These are phyloP conservation scores for Agriopis aurantiaria DNA, from an alignment of 2,888 invertebrate genomes.

Conservation along the genomic window DNA sequence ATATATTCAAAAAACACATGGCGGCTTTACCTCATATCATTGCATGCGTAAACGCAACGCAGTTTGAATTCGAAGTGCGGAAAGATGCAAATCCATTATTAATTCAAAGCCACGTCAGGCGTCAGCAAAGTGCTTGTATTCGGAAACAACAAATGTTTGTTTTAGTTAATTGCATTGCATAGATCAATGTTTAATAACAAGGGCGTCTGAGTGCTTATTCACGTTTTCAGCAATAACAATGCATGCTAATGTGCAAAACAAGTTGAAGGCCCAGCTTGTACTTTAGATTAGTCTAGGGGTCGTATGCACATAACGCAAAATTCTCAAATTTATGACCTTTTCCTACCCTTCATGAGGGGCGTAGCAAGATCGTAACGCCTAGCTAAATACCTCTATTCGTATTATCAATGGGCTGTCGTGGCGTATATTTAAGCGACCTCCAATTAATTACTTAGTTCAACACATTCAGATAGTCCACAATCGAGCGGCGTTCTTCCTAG, in stretches of 20 bases:
- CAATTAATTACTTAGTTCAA: too few species aligned
- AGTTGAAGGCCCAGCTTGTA: not conserved
- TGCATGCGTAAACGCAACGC: constrained; percentile 10
- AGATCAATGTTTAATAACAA: constrained; percentile 26
- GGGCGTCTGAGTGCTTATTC: constrained; percentile 18
- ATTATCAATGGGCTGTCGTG: too few species aligned
- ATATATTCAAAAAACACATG: not conserved
- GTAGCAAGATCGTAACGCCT: too few species aligned
- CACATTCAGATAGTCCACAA: too few species aligned
- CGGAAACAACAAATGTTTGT: constrained; percentile 31
- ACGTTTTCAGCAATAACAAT: constrained; percentile 17
- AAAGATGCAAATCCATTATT: constrained; percentile 14
- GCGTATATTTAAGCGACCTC: too few species aligned
- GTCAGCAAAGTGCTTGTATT: constrained; percentile 5
- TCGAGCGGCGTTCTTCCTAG: too few species aligned
- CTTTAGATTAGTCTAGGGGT: too few species aligned
- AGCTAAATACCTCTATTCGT: too few species aligned
- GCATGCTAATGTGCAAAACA: constrained; percentile 2
- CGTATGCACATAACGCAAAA: too few species aligned
- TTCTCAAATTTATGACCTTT: too few species aligned
- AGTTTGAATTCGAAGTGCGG: constrained; percentile 17
- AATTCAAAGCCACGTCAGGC: constrained; percentile 21
- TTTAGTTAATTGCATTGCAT: constrained; percentile 25
- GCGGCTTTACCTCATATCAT: constrained; percentile 21
- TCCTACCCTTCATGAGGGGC: too few species aligned